Evolutionary conservation across 2,888 invertebrate genomes (phyloP), one percentile per base, ranked within the genome.

Genomic region (Syritta pipiens): DNA sequence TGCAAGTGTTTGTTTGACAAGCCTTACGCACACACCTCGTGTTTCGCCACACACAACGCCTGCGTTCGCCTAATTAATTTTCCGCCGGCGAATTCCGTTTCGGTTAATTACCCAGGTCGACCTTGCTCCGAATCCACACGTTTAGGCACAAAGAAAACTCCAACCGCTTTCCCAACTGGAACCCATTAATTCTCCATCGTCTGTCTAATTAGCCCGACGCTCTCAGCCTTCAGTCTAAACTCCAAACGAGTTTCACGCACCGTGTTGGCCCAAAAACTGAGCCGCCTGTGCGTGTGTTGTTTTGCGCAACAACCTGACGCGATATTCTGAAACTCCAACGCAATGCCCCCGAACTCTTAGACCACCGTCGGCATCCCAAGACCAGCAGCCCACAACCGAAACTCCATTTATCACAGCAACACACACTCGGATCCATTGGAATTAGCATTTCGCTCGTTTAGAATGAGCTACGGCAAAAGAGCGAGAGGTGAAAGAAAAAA

Each of bases 171-270:
- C 37, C 26, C 53, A 40, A 69, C 49, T 55, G 32, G 20, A 42
- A 62, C 7, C 42, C 12, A 55, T 42, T 62, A 62, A 62, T 68
- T 55, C 49, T 75, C 9, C 24, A 5, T 24, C 24, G 24, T 24
- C 28, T 53, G 40, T 40, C 24, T 48, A 67, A 53, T 60, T 48
- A 69, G 40, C 60, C 62, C 62, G 49, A 55, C 46, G 17, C 51
- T 30, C 12, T 44, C 19, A 32, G 49, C 53, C 71, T 62, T 72
- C 28, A 28, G 26, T 42, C 28, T 32, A 6, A 12, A 30, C 12
- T 0, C n/a, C 22, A 42, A 62, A 63, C 76, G 63, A 69, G 76
- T 76, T 76, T 57, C 69, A 69, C 76, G 57, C 69, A 74, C 69
- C 76, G 63, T 69, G 24, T 49, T 42, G 59, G 26, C 28, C 20